These are phyloP conservation scores for Apodemus agrarius DNA, from an alignment of 2,797 vertebrate genomes.

Conservation along the genomic window DNA sequence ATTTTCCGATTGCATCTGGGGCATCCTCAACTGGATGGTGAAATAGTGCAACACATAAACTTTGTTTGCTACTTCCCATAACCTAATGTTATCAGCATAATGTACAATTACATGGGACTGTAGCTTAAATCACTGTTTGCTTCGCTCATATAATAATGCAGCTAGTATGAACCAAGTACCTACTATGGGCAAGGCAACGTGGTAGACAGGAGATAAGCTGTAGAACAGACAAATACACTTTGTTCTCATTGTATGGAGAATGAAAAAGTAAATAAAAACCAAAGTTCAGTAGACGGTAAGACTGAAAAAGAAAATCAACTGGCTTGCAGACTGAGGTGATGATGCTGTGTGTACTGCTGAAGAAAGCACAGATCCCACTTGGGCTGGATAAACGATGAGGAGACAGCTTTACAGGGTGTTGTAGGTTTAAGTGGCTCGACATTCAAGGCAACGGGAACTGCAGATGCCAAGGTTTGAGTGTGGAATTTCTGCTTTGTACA, in stretches of 20 bases:
- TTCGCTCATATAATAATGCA: not conserved
- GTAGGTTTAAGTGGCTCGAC: not conserved
- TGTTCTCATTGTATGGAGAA: not conserved
- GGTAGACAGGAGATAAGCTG: not conserved
- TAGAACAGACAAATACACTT: not conserved
- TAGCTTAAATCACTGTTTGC: not conserved
- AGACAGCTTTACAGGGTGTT: not conserved
- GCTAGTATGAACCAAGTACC: not conserved
- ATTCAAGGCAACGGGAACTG: not conserved
- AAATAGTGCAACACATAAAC: not conserved
- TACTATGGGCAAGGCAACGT: not conserved
- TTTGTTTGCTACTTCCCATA: not conserved
- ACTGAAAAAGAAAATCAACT: not conserved
- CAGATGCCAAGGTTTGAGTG: not conserved
- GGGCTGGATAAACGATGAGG: not conserved
- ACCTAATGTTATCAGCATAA: slow-evolving; percentile 10
- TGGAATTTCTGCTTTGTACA: not conserved
- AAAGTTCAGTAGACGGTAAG: not conserved
- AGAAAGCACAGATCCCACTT: not conserved
- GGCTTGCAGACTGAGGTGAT: not conserved
- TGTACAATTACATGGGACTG: not conserved
- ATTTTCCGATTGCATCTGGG: not conserved
- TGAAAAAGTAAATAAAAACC: not conserved
- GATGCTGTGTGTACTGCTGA: not conserved
- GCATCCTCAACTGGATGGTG: not conserved